Percentiles rank a stretch among this genome's conserved stretches.
Conservation (phyloP, 2,797 vertebrate genomes). For the Cyclopterus lumpus region DNA sequence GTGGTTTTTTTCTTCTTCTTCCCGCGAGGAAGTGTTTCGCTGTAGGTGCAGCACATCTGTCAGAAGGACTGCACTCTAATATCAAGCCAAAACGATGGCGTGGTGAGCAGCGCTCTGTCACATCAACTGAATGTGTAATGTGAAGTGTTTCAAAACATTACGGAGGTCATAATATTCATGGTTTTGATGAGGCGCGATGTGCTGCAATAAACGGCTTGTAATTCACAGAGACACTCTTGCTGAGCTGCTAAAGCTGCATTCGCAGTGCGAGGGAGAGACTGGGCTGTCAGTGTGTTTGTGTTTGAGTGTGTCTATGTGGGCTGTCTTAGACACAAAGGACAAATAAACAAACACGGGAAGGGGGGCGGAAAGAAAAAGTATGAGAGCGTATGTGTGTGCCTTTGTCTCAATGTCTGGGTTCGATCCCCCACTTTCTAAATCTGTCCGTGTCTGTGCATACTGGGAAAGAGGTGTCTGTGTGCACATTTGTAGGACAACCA, state of each 20-base stretch:
- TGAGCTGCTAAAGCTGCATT: constrained; percentile 58
- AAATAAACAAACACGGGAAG: constrained; percentile 44
- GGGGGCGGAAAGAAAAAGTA: background rate
- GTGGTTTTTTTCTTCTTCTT: background rate
- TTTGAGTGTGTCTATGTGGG: constrained; percentile 19
- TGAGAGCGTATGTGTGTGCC: constrained; percentile 13
- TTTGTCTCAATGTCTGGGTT: constrained; percentile 58
- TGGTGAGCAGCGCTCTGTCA: constrained; percentile 48
- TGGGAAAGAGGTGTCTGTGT: constrained; percentile 2
- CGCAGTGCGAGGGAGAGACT: constrained; percentile 30
- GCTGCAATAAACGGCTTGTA: constrained; percentile 52
- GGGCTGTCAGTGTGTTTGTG: constrained; percentile 37
- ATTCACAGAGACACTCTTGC: constrained; percentile 61
- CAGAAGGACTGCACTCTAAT: constrained; percentile 45
- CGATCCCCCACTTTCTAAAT: constrained; percentile 63
- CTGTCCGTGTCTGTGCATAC: constrained; percentile 36
- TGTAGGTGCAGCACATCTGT: constrained; percentile 60
- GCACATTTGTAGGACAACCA: constrained; percentile 15
- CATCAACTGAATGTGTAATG: constrained; percentile 54
- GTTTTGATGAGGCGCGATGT: constrained; percentile 48
- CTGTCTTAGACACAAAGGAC: constrained; percentile 57
- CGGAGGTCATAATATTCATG: constrained; percentile 54
- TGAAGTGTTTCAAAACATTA: constrained; percentile 48
- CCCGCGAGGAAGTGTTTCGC: constrained; percentile 34
- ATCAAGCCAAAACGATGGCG: constrained; percentile 41